phyloP scores from a whole-genome alignment of 1,140 invertebrate species.

The Eubasilissa regina region DNA sequence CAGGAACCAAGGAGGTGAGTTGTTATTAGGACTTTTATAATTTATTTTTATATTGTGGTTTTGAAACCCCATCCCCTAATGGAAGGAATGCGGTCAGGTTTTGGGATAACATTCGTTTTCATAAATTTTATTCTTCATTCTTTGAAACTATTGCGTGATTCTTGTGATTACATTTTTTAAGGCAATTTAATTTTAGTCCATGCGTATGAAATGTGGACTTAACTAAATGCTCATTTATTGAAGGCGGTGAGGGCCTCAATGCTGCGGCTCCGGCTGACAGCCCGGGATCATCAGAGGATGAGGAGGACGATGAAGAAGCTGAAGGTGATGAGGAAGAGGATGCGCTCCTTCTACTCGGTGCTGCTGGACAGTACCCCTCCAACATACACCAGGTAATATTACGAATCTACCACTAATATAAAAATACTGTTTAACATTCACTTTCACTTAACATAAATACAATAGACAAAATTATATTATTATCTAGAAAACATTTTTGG shows the following conservation, averaged over 20 bases:
- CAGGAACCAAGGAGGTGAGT: conserved; percentile 82
- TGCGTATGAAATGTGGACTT: neutral
- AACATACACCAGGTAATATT: conserved; percentile 34
- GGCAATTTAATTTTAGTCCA: neutral
- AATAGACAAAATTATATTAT: too few relatives aligned
- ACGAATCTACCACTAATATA: too few relatives aligned
- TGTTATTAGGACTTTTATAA: neutral
- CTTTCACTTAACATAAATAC: too few relatives aligned
- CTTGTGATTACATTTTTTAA: neutral
- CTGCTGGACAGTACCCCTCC: conserved; percentile 60
- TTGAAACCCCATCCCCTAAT: neutral
- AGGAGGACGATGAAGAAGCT: conserved; percentile 72
- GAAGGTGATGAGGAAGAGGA: conserved; percentile 76
- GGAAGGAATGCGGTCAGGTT: too few relatives aligned
- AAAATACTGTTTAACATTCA: too few relatives aligned
- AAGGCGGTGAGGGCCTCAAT: conserved; percentile 35
- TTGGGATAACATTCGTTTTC: neutral
- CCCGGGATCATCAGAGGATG: conserved; percentile 64
- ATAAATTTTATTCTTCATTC: neutral
- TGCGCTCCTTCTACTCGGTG: conserved; percentile 51
- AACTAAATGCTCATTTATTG: neutral
- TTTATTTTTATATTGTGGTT: neutral
- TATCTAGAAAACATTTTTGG: too few relatives aligned
- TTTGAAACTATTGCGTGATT: neutral
- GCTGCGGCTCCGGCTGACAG: conserved; percentile 35